Percentiles rank a stretch among this genome's conserved stretches.
Evolutionary conservation across 2,113 vertebrate species (phyloP).

Genomic region (Labrus mixtus): DNA sequence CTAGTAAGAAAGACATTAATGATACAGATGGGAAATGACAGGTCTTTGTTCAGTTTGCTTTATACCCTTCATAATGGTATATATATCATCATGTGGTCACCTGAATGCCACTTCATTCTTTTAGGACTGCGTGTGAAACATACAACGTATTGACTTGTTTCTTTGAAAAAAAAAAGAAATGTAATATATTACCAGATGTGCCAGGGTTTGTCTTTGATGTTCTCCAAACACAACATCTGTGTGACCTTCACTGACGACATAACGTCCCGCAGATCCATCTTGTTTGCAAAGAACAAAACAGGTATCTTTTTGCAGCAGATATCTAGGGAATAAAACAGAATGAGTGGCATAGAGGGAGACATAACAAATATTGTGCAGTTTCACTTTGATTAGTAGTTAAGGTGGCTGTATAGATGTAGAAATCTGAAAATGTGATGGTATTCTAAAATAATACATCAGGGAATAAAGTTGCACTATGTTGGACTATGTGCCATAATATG

Average conservation of each 20-base stretch:
- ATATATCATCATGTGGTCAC: not conserved
- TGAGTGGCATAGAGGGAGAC: not conserved
- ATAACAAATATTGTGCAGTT: not conserved
- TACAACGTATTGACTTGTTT: not conserved
- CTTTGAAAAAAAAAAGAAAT: not conserved
- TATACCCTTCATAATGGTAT: not conserved
- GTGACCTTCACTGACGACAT: constrained; percentile 95
- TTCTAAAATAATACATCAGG: too few species aligned
- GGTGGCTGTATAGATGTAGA: too few species aligned
- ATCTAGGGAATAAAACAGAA: constrained; percentile 80
- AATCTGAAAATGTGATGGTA: too few species aligned
- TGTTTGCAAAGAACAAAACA: constrained; percentile 97
- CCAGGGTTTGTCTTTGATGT: constrained; percentile 98
- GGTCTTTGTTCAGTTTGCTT: not conserved
- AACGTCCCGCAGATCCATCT: constrained; percentile 96
- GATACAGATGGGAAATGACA: not conserved
- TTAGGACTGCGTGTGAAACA: not conserved
- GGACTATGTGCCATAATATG: too few species aligned
- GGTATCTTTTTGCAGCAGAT: constrained; percentile 92
- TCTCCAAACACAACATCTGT: constrained; percentile 93
- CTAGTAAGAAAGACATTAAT: too few species aligned
- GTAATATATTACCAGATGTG: constrained; percentile 92
- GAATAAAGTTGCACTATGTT: too few species aligned
- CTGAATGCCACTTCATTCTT: not conserved
- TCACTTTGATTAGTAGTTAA: not conserved